Conservation (phyloP, 1,140 invertebrate species). For the Drosophila mojavensis region DNA sequence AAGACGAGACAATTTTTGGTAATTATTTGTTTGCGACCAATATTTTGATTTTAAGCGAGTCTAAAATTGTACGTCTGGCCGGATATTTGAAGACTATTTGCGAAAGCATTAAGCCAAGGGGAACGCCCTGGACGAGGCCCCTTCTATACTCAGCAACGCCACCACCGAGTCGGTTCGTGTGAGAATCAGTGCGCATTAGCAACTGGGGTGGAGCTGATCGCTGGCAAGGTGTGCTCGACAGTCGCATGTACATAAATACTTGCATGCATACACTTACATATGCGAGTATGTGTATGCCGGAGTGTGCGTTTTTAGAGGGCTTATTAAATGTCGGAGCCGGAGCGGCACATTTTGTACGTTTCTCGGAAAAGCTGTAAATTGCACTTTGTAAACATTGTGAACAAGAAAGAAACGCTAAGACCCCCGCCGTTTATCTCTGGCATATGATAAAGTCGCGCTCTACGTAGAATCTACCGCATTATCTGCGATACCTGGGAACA, state of each 20-base stretch:
- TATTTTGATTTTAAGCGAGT: conserved; percentile 64
- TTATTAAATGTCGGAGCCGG: conserved; percentile 52
- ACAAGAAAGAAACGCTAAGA: conserved; percentile 68
- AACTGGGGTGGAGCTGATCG: conserved; percentile 14
- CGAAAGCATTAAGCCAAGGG: conserved; percentile 67
- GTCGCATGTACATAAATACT: background rate
- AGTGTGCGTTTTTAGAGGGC: conserved; percentile 51
- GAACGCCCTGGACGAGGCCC: conserved; percentile 37
- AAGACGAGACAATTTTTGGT: conserved; percentile 35
- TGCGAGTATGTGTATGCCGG: background rate
- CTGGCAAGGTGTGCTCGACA: conserved; percentile 29
- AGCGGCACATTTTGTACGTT: conserved; percentile 67
- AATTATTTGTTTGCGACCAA: conserved; percentile 62
- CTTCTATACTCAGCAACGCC: background rate
- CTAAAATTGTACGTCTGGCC: conserved; percentile 55
- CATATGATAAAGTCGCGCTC: conserved; percentile 63
- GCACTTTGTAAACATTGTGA: conserved; percentile 71
- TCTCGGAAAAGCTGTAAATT: conserved; percentile 79
- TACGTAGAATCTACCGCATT: conserved; percentile 62
- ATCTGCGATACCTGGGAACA: conserved; percentile 69
- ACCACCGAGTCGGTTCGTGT: conserved; percentile 29
- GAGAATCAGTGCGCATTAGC: conserved; percentile 30
- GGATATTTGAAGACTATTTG: conserved; percentile 79
- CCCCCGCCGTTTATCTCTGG: conserved; percentile 63
- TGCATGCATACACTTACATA: conserved; percentile 3